A percentile compares a stretch with the other conserved stretches of the same genome.
These are phyloP conservation scores for Ceuthmochares aereus DNA, from an alignment of 2,113 vertebrate genomes.

Conservation along the genomic window DNA sequence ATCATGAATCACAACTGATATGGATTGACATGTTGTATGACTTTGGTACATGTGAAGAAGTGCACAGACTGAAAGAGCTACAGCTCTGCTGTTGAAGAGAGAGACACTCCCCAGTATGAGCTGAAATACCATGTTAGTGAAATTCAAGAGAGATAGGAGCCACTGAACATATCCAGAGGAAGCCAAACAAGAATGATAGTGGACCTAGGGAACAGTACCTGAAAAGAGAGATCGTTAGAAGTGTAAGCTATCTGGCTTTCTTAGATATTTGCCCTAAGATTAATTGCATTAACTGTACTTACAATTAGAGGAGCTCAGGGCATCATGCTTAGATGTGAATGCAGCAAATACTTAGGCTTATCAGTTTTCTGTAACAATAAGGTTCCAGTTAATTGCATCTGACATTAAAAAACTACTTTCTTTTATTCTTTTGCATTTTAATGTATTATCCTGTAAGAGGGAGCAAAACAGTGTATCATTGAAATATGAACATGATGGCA, in stretches of 20 bases:
- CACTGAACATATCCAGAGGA: background rate
- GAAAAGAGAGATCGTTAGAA: background rate
- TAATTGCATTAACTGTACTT: background rate
- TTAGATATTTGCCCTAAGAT: background rate
- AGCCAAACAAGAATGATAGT: background rate
- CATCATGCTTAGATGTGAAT: background rate
- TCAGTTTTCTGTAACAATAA: slow-evolving; percentile 14
- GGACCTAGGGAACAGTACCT: background rate
- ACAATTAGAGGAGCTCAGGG: background rate
- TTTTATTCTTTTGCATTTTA: slow-evolving; percentile 18
- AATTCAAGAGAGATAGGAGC: background rate
- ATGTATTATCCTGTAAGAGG: background rate
- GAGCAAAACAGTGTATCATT: background rate
- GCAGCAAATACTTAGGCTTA: background rate
- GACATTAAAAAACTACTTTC: slow-evolving; percentile 18
- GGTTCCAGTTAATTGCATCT: background rate
- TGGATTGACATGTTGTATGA: accelerated
- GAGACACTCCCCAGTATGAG: background rate
- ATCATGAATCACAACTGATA: background rate
- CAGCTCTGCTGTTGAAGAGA: background rate
- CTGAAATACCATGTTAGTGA: background rate
- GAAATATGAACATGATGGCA: background rate
- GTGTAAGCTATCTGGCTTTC: background rate
- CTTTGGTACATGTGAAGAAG: background rate
- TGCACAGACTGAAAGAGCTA: background rate